These are phyloP conservation scores for Lucifuga dentata DNA, from an alignment of 2,113 vertebrate genomes.

Conservation along the genomic window DNA sequence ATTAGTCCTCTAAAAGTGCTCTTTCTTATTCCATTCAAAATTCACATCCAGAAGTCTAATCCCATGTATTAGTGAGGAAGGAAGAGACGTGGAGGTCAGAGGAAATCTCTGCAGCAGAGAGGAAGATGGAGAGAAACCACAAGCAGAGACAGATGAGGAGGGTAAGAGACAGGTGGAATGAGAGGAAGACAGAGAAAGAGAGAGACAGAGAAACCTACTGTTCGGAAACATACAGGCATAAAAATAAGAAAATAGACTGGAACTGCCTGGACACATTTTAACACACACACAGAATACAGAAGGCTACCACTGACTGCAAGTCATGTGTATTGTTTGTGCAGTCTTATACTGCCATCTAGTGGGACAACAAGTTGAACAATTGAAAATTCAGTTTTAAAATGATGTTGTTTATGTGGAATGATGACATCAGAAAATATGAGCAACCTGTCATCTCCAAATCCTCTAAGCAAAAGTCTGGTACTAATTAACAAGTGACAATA, in stretches of 20 bases:
- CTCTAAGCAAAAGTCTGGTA: too few species aligned
- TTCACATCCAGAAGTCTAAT: neutral
- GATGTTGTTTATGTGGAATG: too few species aligned
- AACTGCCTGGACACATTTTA: neutral
- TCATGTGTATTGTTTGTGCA: neutral
- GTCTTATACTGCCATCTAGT: constrained; percentile 65
- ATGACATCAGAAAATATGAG: too few species aligned
- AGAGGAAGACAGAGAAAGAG: neutral
- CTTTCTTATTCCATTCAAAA: constrained; percentile 4
- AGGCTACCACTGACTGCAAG: neutral
- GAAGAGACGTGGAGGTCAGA: neutral
- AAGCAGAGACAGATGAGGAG: neutral
- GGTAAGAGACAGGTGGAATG: neutral
- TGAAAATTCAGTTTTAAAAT: neutral
- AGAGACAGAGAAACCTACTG: neutral
- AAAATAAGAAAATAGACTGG: neutral
- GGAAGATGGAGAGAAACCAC: neutral
- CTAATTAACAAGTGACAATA: too few species aligned
- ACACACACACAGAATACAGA: neutral
- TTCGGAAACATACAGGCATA: neutral
- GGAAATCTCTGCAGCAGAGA: neutral
- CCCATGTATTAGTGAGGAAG: neutral
- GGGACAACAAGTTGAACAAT: neutral
- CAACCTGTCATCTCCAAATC: too few species aligned
- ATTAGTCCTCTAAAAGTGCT: constrained; percentile 16